Evolutionary conservation across 2,113 vertebrate species (phyloP).

Genomic region (Vombatus ursinus): DNA sequence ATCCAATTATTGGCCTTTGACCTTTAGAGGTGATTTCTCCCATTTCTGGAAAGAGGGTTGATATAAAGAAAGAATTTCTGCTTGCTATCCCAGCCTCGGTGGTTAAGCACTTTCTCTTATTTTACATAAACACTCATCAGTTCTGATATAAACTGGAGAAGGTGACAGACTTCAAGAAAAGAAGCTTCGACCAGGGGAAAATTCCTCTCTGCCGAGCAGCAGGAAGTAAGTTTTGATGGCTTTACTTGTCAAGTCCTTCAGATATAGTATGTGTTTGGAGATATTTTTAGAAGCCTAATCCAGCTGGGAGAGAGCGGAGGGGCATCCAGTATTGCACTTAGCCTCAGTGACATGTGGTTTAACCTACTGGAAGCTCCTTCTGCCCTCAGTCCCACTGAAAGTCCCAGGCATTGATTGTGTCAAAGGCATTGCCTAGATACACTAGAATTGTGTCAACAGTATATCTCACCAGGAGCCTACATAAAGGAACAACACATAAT

Average conservation of each 20-base stretch:
- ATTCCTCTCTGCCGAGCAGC: background rate
- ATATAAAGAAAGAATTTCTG: background rate
- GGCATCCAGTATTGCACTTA: background rate
- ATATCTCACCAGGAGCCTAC: background rate
- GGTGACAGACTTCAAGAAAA: constrained; percentile 51
- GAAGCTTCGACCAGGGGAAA: constrained; percentile 26
- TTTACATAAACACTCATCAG: background rate
- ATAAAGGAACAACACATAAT: background rate
- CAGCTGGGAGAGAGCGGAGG: background rate
- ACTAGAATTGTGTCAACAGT: constrained; percentile 1
- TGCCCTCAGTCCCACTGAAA: constrained; percentile 37
- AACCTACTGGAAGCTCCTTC: constrained; percentile 31
- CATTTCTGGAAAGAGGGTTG: background rate
- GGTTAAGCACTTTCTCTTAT: background rate
- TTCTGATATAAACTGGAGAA: constrained; percentile 17
- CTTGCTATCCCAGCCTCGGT: background rate
- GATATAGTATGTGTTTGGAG: background rate
- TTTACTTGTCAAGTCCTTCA: constrained; percentile 31
- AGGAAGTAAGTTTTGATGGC: background rate
- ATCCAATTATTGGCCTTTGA: background rate
- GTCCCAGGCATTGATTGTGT: background rate
- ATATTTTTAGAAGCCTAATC: constrained; percentile 66
- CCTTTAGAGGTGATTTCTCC: background rate
- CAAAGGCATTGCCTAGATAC: background rate
- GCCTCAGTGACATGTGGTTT: constrained; percentile 44